A percentile compares a stretch with the other conserved stretches of the same genome.
phyloP scores from a whole-genome alignment of 2,113 vertebrate genomes.

The Mormyrus iriodes region DNA sequence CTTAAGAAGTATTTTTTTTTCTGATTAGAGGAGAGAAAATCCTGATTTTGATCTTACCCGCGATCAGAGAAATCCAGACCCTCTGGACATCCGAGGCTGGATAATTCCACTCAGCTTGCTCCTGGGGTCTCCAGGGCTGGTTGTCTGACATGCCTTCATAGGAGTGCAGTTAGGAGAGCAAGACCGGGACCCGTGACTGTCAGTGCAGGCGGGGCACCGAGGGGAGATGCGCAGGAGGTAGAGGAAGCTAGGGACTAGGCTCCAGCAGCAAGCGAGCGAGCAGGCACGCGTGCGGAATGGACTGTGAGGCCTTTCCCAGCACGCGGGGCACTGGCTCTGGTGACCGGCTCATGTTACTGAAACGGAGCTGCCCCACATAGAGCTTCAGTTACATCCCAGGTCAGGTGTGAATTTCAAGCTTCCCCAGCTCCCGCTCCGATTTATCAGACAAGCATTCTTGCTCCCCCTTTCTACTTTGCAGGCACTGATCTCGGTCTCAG shows the following conservation, averaged over 20 bases:
- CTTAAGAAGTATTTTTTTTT: background rate
- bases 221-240: background rate
- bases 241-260: background rate
- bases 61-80: constrained; percentile 49
- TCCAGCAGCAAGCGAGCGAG: background rate
- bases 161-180: constrained; percentile 20
- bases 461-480: background rate
- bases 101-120: constrained; percentile 36
- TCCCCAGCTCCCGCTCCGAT: constrained; percentile 27
- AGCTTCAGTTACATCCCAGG: constrained; percentile 27
- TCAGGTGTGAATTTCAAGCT: constrained; percentile 44
- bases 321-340: constrained; percentile 26
- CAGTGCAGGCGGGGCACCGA: background rate
- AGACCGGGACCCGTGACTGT: background rate
- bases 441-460: background rate
- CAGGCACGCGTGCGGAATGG: background rate
- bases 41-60: constrained; percentile 35
- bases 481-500: background rate
- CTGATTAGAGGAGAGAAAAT: background rate
- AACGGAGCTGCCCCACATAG: constrained; percentile 10
- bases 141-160: constrained; percentile 48
- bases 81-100: constrained; percentile 24
- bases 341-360: constrained; percentile 39
- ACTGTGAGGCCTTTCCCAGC: constrained; percentile 19
- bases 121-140: constrained; percentile 41